A percentile compares a stretch with the other conserved stretches of the same genome.
These are phyloP conservation scores for Neosalanx taihuensis DNA, from an alignment of 2,797 vertebrate species.

Conservation along the genomic window DNA sequence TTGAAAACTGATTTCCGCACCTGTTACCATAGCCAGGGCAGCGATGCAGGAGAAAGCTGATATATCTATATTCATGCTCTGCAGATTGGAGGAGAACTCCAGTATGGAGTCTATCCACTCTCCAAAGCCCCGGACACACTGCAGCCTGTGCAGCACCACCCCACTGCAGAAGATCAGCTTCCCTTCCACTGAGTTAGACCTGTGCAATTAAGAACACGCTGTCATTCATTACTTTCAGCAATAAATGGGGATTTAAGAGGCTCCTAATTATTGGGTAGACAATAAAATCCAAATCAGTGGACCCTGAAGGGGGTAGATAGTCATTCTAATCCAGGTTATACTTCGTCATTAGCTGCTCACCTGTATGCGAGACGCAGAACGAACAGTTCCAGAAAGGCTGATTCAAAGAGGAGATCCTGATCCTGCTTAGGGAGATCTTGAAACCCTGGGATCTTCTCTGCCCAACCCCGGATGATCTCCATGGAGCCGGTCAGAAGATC, in stretches of 20 bases:
- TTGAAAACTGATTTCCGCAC: constrained; percentile 65
- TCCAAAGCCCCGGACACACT: constrained; percentile 97
- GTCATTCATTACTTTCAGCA: constrained; percentile 82
- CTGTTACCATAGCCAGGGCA: constrained; percentile 98
- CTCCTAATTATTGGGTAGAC: constrained; percentile 83
- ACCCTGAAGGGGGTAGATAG: constrained; percentile 74
- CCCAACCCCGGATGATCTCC: constrained; percentile 99
- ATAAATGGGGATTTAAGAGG: constrained; percentile 86
- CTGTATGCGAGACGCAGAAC: constrained; percentile 96
- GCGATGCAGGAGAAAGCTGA: constrained; percentile 98
- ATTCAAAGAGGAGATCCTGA: constrained; percentile 97
- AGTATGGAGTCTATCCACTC: constrained; percentile 99
- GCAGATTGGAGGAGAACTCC: constrained; percentile 97
- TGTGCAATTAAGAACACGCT: constrained; percentile 77
- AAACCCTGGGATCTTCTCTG: constrained; percentile 95
- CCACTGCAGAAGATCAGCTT: constrained; percentile 99
- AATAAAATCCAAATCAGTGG: constrained; percentile 81
- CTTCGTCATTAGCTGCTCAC: constrained; percentile 67
- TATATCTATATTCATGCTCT: constrained; percentile 98
- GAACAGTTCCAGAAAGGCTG: constrained; percentile 96
- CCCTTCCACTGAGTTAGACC: constrained; percentile 97
- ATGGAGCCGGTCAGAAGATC: constrained; percentile 98
- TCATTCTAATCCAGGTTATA: constrained; percentile 38
- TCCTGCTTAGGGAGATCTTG: constrained; percentile 91
- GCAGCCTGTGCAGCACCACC: constrained; percentile 94